phyloP scores from a whole-genome alignment of 1,140 invertebrate genomes.

The Drosophila tropicalis region DNA sequence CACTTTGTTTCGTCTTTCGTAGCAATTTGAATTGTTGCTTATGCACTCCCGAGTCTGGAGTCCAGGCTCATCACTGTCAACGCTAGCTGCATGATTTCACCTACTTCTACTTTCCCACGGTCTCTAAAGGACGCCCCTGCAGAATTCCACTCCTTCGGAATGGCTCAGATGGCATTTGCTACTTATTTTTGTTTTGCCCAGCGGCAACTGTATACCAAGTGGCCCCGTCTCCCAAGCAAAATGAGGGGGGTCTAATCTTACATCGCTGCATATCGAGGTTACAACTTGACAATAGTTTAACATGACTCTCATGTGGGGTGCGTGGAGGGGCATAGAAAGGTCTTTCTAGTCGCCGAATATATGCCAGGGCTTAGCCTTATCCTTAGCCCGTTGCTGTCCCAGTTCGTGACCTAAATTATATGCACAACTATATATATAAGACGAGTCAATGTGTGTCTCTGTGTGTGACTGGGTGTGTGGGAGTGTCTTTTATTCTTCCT shows the following conservation, averaged over 20 bases:
- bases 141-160: constrained; percentile 17
- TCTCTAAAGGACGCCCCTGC: background rate
- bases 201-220: constrained; percentile 53
- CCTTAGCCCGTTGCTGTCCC: constrained; percentile 31
- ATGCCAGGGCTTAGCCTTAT: constrained; percentile 26
- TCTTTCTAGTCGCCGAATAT: constrained; percentile 50
- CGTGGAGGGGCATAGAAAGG: constrained; percentile 52
- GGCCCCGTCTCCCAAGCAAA: background rate
- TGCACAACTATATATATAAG: constrained; percentile 58
- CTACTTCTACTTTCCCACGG: background rate
- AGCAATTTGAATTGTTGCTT: constrained; percentile 75
- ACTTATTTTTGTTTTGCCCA: constrained; percentile 66
- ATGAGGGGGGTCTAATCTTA: constrained; percentile 63
- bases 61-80: constrained; percentile 28
- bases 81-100: constrained; percentile 70
- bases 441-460: constrained; percentile 19
- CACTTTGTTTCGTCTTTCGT: constrained; percentile 19
- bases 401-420: constrained; percentile 79
- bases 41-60: constrained; percentile 64
- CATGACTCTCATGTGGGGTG: constrained; percentile 51
- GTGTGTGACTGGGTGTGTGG: background rate
- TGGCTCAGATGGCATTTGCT: constrained; percentile 53
- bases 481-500: constrained; percentile 26
- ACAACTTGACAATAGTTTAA: constrained; percentile 81
- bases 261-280: constrained; percentile 79